phyloP scores from a whole-genome alignment of 2,888 invertebrate species.

The Protodeltote pygarga region DNA sequence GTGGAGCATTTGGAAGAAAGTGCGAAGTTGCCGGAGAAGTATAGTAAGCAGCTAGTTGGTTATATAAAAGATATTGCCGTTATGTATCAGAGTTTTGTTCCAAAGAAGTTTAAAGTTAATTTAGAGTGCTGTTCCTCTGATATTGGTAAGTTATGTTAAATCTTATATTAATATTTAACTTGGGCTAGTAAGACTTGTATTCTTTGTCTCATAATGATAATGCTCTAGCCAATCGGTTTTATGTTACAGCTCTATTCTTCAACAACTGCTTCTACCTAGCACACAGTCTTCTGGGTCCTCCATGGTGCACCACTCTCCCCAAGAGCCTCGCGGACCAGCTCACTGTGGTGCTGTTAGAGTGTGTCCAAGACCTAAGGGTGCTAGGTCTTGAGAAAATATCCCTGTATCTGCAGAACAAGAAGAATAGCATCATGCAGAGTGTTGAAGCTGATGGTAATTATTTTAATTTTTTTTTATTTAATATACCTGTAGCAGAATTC shows the following conservation, averaged over 20 bases:
- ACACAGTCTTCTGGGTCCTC: slow-evolving; percentile 81
- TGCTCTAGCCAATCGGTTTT: too few species aligned
- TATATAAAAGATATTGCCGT: slow-evolving; percentile 78
- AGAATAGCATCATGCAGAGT: slow-evolving; percentile 66
- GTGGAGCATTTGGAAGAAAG: slow-evolving; percentile 78
- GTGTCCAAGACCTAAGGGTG: slow-evolving; percentile 77
- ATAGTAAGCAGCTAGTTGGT: slow-evolving; percentile 68
- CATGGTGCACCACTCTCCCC: slow-evolving; percentile 74
- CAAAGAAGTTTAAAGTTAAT: slow-evolving; percentile 76
- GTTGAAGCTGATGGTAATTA: slow-evolving; percentile 72
- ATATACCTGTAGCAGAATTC: too few species aligned
- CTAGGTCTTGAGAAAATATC: slow-evolving; percentile 80
- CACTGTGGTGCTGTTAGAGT: slow-evolving; percentile 67
- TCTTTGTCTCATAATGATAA: too few species aligned
- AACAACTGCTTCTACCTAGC: slow-evolving; percentile 84
- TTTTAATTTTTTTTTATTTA: not conserved
- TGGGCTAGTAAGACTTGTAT: not conserved
- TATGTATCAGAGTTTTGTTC: slow-evolving; percentile 79
- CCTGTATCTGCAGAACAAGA: slow-evolving; percentile 75
- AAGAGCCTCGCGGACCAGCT: slow-evolving; percentile 65
- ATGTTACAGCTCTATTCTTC: slow-evolving; percentile 78
- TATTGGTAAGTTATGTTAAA: slow-evolving; percentile 67
- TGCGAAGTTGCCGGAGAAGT: slow-evolving; percentile 71
- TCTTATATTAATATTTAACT: not conserved
- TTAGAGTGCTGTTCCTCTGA: slow-evolving; percentile 78